A percentile compares a stretch with the other conserved stretches of the same genome.
Conservation (phyloP, 2,797 vertebrate genomes). For the Coccyzus lansbergi region DNA sequence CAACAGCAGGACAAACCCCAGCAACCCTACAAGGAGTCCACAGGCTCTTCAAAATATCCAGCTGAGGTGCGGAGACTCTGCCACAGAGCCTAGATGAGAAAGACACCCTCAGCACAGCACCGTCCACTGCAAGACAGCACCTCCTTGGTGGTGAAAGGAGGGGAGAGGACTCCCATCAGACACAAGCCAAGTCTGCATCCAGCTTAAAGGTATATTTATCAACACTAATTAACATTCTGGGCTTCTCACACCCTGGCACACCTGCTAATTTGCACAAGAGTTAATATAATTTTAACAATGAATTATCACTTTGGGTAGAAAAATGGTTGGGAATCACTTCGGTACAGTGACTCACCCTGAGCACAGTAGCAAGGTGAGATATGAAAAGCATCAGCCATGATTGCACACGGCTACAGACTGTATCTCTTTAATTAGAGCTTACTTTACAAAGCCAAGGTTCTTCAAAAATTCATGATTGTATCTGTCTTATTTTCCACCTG, state of each 20-base stretch:
- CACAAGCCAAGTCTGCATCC: neutral
- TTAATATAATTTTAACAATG: constrained; percentile 45
- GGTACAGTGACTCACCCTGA: constrained; percentile 7
- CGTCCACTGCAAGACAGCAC: neutral
- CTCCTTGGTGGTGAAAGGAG: neutral
- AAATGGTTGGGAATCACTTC: neutral
- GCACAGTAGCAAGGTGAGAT: neutral
- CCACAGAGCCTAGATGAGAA: neutral
- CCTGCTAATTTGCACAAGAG: constrained; percentile 62
- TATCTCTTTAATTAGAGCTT: constrained; percentile 32
- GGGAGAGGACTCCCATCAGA: neutral
- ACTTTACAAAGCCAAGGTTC: constrained; percentile 22
- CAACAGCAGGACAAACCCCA: neutral
- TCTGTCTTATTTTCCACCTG: constrained; percentile 39
- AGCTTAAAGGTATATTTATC: constrained; percentile 13
- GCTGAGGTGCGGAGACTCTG: fast-evolving
- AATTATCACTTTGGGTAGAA: constrained; percentile 33
- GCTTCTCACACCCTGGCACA: constrained; percentile 63
- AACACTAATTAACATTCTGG: constrained; percentile 32
- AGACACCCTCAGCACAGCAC: fast-evolving
- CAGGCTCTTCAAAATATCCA: neutral
- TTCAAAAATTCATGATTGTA: constrained; percentile 50
- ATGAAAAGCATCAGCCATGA: fast-evolving
- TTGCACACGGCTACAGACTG: neutral
- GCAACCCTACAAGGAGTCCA: neutral